phyloP scores from a whole-genome alignment of 2,888 invertebrate species.

The Lamellibrachia columna region DNA sequence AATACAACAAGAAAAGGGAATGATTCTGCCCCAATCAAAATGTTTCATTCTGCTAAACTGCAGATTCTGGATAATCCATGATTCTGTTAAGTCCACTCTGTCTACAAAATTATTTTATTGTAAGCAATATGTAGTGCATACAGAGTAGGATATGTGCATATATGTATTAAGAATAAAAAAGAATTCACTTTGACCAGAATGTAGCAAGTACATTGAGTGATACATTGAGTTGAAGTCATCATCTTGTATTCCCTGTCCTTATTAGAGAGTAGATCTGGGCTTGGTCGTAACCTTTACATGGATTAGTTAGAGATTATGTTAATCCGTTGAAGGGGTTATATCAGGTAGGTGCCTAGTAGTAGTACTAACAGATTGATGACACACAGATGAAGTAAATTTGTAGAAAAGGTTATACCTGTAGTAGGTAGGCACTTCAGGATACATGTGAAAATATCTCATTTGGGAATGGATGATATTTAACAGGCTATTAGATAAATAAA shows the following conservation, averaged over 20 bases:
- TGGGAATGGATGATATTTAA: background rate
- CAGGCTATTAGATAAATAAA: background rate
- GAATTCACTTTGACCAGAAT: too few relatives aligned
- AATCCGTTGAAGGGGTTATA: background rate
- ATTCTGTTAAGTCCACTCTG: too few relatives aligned
- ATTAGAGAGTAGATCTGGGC: background rate
- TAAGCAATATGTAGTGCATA: too few relatives aligned
- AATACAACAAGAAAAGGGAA: too few relatives aligned
- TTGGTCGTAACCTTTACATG: background rate
- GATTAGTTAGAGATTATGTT: background rate
- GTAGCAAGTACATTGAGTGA: too few relatives aligned
- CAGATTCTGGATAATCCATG: too few relatives aligned
- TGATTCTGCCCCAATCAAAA: too few relatives aligned
- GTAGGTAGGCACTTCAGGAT: background rate
- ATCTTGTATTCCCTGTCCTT: background rate
- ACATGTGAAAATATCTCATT: background rate
- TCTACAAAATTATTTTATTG: too few relatives aligned
- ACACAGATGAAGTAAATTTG: background rate
- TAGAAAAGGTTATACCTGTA: background rate
- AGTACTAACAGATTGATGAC: background rate
- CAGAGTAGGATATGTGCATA: too few relatives aligned
- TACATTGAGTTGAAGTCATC: background rate
- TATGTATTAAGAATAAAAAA: too few relatives aligned
- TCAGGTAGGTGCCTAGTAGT: background rate
- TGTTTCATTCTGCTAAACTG: too few relatives aligned